Evolutionary conservation across 2,888 invertebrate genomes (phyloP).

Genomic region (Mesorhabditis spiculigera): DNA sequence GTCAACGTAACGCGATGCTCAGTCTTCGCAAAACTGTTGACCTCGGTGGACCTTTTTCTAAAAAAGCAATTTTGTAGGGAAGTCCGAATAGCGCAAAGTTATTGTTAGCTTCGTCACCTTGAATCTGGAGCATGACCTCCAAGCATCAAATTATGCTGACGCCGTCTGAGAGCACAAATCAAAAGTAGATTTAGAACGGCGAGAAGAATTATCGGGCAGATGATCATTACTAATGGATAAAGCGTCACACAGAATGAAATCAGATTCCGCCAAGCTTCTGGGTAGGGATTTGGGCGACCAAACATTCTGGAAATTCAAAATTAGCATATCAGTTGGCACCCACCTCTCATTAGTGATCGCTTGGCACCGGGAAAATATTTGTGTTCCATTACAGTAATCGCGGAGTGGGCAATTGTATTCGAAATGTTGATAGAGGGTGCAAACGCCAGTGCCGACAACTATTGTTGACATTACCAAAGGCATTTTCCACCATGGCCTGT

Average conservation of each 20-base stretch:
- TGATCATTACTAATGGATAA: slow-evolving; percentile 40
- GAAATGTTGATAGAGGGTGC: slow-evolving; percentile 52
- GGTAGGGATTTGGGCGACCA: slow-evolving; percentile 47
- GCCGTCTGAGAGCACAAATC: slow-evolving; percentile 43
- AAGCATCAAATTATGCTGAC: slow-evolving; percentile 27
- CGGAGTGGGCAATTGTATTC: slow-evolving; percentile 12
- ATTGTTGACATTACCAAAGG: slow-evolving; percentile 40
- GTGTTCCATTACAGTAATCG: slow-evolving; percentile 17
- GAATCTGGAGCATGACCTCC: slow-evolving; percentile 22
- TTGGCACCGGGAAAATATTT: slow-evolving; percentile 19
- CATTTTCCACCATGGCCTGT: slow-evolving; percentile 40
- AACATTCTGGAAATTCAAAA: slow-evolving; percentile 33
- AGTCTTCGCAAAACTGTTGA: slow-evolving; percentile 32
- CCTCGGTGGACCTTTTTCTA: slow-evolving; percentile 3
- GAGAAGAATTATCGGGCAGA: slow-evolving; percentile 51
- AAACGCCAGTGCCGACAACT: slow-evolving; percentile 37
- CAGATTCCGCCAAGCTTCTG: slow-evolving; percentile 30
- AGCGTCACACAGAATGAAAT: slow-evolving; percentile 26
- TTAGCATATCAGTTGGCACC: neutral
- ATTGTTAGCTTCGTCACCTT: slow-evolving; percentile 17
- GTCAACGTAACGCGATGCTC: slow-evolving; percentile 56
- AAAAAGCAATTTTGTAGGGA: neutral
- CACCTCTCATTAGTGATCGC: slow-evolving; percentile 11
- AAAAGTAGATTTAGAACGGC: slow-evolving; percentile 49
- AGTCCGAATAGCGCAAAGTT: neutral